These are phyloP conservation scores for Margarornis squamiger DNA, from an alignment of 2,797 vertebrate species.

Conservation along the genomic window DNA sequence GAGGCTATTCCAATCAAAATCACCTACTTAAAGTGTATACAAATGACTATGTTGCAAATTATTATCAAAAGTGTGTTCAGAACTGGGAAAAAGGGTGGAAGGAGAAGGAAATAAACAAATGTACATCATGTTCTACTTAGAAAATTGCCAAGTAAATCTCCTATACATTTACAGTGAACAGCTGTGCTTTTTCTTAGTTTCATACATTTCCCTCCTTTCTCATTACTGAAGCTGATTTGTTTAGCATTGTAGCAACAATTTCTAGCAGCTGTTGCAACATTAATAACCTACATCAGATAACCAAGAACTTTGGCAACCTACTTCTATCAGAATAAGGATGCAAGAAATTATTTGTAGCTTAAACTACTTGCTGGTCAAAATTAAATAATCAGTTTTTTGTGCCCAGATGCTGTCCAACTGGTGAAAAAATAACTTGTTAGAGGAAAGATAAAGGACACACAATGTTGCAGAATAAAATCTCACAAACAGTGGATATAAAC, in stretches of 20 bases:
- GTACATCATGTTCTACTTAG: background rate
- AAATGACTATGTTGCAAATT: background rate
- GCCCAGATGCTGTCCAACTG: background rate
- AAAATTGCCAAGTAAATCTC: background rate
- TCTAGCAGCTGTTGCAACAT: slow-evolving; percentile 9
- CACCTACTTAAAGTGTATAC: background rate
- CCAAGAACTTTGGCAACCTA: background rate
- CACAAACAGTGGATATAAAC: background rate
- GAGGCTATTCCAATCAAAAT: background rate
- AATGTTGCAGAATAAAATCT: background rate
- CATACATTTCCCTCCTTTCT: background rate
- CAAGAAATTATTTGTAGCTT: background rate
- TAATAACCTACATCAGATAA: background rate
- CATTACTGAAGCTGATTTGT: background rate
- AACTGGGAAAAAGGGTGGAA: background rate
- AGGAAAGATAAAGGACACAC: background rate
- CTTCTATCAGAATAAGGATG: background rate
- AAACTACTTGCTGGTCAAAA: background rate
- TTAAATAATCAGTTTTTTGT: background rate
- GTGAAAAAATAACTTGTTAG: background rate
- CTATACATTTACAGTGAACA: background rate
- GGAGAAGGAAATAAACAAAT: background rate
- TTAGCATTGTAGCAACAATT: slow-evolving; percentile 26
- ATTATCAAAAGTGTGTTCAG: background rate
- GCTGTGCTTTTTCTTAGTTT: background rate